These are phyloP conservation scores for Megathymus violae DNA, from an alignment of 1,140 invertebrate genomes.

Conservation along the genomic window DNA sequence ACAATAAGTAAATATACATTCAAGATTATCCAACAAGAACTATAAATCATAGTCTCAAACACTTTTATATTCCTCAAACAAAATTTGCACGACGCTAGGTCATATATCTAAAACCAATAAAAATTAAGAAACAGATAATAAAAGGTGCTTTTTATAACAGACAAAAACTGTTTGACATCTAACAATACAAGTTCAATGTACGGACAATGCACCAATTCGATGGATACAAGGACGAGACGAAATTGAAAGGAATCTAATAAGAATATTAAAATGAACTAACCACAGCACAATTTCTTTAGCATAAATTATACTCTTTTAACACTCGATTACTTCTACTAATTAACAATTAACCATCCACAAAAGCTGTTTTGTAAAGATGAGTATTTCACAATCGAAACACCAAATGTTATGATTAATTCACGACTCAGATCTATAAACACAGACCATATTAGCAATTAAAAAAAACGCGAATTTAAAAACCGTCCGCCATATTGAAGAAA, in stretches of 20 bases:
- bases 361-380: background rate
- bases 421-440: background rate
- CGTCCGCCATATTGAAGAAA: slow-evolving; percentile 76
- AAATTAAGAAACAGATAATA: background rate
- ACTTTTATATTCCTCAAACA: too few species aligned
- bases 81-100: too few species aligned
- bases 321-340: background rate
- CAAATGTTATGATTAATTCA: background rate
- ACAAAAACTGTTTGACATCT: slow-evolving; percentile 2
- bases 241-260: slow-evolving; percentile 36
- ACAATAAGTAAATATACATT: too few species aligned
- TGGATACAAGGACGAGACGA: background rate
- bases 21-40: too few species aligned
- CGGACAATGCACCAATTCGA: background rate
- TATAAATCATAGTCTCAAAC: too few species aligned
- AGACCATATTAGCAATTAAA: slow-evolving; percentile 45
- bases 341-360: background rate
- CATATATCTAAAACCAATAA: background rate
- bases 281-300: slow-evolving; percentile 7
- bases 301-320: slow-evolving; percentile 16
- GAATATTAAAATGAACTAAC: slow-evolving; percentile 29
- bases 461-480: slow-evolving; percentile 52
- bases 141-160: background rate
- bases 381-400: background rate
- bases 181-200: slow-evolving; percentile 13